Evolutionary conservation across 2,113 vertebrate species (phyloP).

Genomic region (Murina feae): DNA sequence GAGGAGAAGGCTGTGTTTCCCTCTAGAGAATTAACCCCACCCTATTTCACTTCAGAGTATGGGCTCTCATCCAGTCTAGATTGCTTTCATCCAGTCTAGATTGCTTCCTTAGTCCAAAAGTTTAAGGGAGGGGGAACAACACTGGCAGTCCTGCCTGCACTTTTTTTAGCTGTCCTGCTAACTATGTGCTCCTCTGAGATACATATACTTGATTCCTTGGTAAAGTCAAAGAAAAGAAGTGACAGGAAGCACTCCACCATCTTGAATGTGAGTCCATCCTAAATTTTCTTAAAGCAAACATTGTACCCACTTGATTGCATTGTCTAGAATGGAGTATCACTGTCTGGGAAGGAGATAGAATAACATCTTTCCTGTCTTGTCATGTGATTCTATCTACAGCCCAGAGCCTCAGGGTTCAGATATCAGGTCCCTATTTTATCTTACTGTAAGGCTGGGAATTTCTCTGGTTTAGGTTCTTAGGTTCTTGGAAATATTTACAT

Average conservation of each 20-base stretch:
- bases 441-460: not conserved
- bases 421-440: not conserved
- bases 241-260: not conserved
- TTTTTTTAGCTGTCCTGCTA: not conserved
- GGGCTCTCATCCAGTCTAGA: not conserved
- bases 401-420: not conserved
- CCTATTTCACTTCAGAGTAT: not conserved
- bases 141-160: not conserved
- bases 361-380: not conserved
- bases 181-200: not conserved
- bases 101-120: not conserved
- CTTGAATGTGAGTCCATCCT: slow-evolving; percentile 3
- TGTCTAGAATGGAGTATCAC: not conserved
- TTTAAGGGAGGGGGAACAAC: not conserved
- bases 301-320: not conserved
- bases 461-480: slow-evolving; percentile 14
- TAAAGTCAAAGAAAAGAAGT: slow-evolving; percentile 17
- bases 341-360: not conserved
- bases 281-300: slow-evolving; percentile 14
- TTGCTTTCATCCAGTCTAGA: not conserved
- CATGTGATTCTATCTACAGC: not conserved
- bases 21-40: not conserved
- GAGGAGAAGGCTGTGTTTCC: slow-evolving; percentile 3
- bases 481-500: slow-evolving; percentile 48
- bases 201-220: not conserved